These are phyloP conservation scores for Fratercula arctica DNA, from an alignment of 2,797 vertebrate species.

Conservation along the genomic window DNA sequence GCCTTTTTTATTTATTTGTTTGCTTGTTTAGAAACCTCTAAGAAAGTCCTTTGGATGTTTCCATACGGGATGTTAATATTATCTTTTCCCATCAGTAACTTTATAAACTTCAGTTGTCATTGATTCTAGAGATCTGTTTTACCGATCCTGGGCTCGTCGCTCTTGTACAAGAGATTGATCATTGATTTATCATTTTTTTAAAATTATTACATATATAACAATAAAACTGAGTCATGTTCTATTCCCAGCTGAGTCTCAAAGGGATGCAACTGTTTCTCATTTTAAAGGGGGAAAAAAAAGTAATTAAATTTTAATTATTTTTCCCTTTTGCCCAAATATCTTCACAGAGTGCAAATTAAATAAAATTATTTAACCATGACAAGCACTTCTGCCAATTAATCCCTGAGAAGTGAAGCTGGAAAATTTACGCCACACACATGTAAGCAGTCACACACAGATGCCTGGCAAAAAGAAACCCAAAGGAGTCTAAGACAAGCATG, in stretches of 20 bases:
- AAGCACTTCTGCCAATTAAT: constrained; percentile 44
- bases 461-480: constrained; percentile 22
- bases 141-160: background rate
- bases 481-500: constrained; percentile 5
- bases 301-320: constrained; percentile 72
- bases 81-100: background rate
- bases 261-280: constrained; percentile 52
- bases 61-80: background rate
- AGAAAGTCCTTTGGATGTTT: background rate
- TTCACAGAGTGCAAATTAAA: constrained; percentile 55
- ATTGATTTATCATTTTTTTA: background rate
- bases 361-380: constrained; percentile 61
- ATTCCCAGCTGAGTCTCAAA: constrained; percentile 36
- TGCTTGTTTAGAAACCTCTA: background rate
- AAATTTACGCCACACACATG: background rate
- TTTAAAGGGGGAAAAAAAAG: background rate
- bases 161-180: background rate
- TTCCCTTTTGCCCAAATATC: constrained; percentile 60
- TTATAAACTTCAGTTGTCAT: background rate
- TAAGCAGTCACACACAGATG: background rate
- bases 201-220: constrained; percentile 16
- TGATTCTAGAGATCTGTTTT: background rate
- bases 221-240: constrained; percentile 33
- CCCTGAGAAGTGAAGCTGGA: constrained; percentile 44
- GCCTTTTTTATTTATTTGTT: background rate